phyloP scores from a whole-genome alignment of 1,140 invertebrate genomes.

The Gryon sp. region DNA sequence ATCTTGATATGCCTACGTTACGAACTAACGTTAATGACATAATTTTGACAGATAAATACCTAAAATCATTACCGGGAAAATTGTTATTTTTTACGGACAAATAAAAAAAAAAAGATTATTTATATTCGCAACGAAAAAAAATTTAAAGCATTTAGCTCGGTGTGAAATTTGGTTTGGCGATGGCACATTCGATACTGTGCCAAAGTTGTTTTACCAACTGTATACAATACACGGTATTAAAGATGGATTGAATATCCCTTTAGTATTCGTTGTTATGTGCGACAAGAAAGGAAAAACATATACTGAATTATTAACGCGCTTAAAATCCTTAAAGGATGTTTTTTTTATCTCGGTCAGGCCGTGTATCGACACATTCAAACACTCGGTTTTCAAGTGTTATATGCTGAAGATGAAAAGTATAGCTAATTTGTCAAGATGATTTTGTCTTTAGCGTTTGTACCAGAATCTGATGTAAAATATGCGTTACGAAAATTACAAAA shows the following conservation, averaged over 20 bases:
- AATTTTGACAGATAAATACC: too few relatives aligned
- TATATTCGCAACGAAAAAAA: background rate
- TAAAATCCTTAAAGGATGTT: background rate
- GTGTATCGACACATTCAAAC: conserved; percentile 1
- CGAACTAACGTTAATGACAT: too few relatives aligned
- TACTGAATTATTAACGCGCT: too few relatives aligned
- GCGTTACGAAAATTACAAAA: background rate
- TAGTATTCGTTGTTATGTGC: too few relatives aligned
- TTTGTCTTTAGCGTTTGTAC: background rate
- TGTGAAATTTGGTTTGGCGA: background rate
- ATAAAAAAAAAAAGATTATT: background rate
- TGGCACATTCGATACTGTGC: too few relatives aligned
- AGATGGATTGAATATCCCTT: too few relatives aligned
- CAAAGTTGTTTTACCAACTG: too few relatives aligned
- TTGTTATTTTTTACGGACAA: background rate
- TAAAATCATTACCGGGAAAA: too few relatives aligned
- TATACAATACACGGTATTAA: too few relatives aligned
- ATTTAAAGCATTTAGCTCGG: background rate
- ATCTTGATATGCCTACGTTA: too few relatives aligned
- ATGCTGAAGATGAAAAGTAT: background rate
- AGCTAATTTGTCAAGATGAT: conserved; percentile 2
- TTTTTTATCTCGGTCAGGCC: background rate
- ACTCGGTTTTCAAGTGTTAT: background rate
- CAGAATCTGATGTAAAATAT: background rate
- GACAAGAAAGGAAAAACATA: too few relatives aligned